Percentiles rank a stretch among this genome's conserved stretches.
Conservation (phyloP, 2,797 vertebrate genomes). For the Enteromius radiatus region DNA sequence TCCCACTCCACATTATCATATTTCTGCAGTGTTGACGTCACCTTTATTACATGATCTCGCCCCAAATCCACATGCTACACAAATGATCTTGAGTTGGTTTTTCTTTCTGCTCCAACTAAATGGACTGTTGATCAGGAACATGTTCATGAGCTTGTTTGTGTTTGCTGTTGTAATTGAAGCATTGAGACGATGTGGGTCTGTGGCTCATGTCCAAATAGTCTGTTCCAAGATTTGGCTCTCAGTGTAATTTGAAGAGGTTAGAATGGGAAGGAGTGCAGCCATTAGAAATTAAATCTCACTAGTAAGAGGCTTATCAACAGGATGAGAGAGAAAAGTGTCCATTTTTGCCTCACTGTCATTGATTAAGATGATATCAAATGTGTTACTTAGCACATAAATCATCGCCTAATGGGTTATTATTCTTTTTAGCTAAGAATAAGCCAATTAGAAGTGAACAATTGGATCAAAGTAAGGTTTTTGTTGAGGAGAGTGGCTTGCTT, state of each 20-base stretch:
- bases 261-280: slow-evolving; percentile 29
- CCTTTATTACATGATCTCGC: slow-evolving; percentile 11
- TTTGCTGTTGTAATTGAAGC: slow-evolving; percentile 25
- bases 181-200: slow-evolving; percentile 8
- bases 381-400: not conserved
- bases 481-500: not conserved
- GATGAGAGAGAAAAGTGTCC: slow-evolving; percentile 12
- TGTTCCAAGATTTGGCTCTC: slow-evolving; percentile 41
- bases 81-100: not conserved
- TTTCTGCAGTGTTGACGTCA: slow-evolving; percentile 35
- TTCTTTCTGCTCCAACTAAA: slow-evolving; percentile 28
- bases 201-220: slow-evolving; percentile 41
- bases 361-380: slow-evolving; percentile 24
- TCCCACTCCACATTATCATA: slow-evolving; percentile 18
- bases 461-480: not conserved
- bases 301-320: slow-evolving; percentile 32
- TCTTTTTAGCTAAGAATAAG: not conserved
- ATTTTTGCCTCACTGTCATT: slow-evolving; percentile 29
- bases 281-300: slow-evolving; percentile 47
- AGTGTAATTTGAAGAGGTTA: slow-evolving; percentile 45
- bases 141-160: slow-evolving; percentile 27
- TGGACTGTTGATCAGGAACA: slow-evolving; percentile 35
- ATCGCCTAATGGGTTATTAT: slow-evolving; percentile 6
- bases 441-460: not conserved
- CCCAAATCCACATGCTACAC: not conserved